Evolutionary conservation across 2,888 invertebrate species (phyloP), one percentile per base, ranked within the genome.

Genomic region (Trichogramma dendrolimi): DNA sequence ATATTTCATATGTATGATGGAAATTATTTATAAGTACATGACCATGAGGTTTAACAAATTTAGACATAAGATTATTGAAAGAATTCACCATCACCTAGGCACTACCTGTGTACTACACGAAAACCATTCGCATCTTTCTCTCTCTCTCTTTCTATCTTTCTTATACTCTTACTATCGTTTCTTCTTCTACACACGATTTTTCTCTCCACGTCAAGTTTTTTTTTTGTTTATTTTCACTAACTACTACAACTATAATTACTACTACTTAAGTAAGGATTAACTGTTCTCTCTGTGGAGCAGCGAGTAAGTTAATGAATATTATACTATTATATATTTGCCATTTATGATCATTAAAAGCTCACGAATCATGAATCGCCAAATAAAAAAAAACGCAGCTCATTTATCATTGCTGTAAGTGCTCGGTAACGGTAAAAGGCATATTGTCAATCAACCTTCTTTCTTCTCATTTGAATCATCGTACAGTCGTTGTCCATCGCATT

Each of bases 401-500:
- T 60, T 63, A 63, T 57, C 27, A 27, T 27, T 27, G 27, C 27
- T 27, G 27, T 27, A 27, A 27, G 3, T 27, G 27, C 27, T 27
- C 63, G 57, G 58, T 62, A 40, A 39, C 11, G 27, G 27, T 56
- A 51, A 62, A 66, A 64, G 66, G 66, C 60, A 66, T 66, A 53
- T 62, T 69, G 27, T 27, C 27, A 27, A 27, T 70, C 67, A 70
- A 68, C 70, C 71, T 68, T 67, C 68, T 70, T 71, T 72, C 68
- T 70, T 69, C 71, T 72, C 70, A 69, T 72, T 71, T 68, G 70
- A 69, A 70, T 71, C 70, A 69, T 71, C 39, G 27, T 27, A 39
- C 43, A 50, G 42, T 58, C 52, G 50, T 63, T 57, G 59, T 50
- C 57, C 54, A 59, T 47, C 56, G 54, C 56, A 65, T 61, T 58